Base-by-base conservation (phyloP, 92 coral and sea anemone genomes). In the Galaxea fascicularis region DNA sequence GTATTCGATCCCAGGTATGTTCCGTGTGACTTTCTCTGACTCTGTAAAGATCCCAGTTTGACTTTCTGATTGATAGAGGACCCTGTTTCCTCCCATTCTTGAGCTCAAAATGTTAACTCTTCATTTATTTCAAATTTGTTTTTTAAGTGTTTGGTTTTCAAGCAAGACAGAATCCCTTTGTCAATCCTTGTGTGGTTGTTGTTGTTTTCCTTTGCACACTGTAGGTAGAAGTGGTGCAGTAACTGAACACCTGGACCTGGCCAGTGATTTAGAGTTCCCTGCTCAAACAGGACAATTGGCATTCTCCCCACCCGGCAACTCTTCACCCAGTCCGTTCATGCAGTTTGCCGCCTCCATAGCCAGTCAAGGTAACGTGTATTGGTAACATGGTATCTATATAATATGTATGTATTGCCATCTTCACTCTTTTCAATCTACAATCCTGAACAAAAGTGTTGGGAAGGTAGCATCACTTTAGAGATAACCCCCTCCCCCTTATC, bases 261-360 rank as follows among this genome's bases (percentile, higher is more conserved):
- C 88, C 41, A 94, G 99, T 94, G 98, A 96, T 29, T 87, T 86
- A 39, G 98, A 96, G 76, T 96, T 96, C 82, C 99, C 99, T 18
- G 84, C 94, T 15, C 99, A 96, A 54, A 86, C 90, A 9, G 86
- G 91, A 12, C 93, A 84, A 35, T 66, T 94, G 87, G 92, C 93
- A 45, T 68, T 93, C 74, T 94, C 99, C 4, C 99, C 99, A 65
- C 91, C 91, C 65, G 60, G 87, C 21, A 54, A 56, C 69, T 82
- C 92, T 41, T 74, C 94, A 58, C 94, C 95, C 54, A 93, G 98
- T 53, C 98, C 94, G 0, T 92, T 94, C 68, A 90, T 94, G 84
- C 96, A 93, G 91, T 80, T 94, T 82, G 91, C 95, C 21, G 93
- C 89, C 15, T 80, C 82, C 21, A 51, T 73, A 72, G 64, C 87